phyloP scores from a whole-genome alignment of 2,797 vertebrate genomes.

The Sebastes hubbsi region DNA sequence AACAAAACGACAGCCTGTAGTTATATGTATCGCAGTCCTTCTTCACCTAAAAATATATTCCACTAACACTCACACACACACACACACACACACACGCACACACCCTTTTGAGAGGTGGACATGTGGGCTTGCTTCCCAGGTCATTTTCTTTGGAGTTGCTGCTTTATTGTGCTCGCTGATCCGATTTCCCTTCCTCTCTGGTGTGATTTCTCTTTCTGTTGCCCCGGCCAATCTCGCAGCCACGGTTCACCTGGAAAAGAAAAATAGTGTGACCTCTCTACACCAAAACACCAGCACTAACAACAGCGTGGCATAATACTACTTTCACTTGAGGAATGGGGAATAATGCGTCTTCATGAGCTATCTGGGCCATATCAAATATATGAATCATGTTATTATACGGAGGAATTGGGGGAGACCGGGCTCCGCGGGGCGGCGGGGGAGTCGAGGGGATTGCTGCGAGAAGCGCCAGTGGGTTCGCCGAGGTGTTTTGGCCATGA shows the following conservation, averaged over 20 bases:
- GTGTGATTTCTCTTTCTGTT: conserved; percentile 77
- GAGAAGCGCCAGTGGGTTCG: not conserved
- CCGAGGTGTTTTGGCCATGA: not conserved
- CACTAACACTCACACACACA: not conserved
- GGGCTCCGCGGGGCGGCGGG: not conserved
- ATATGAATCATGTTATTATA: conserved; percentile 65
- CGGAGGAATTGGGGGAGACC: conserved; percentile 24
- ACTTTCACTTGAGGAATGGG: conserved; percentile 60
- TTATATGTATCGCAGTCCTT: conserved; percentile 78
- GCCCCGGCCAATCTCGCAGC: conserved; percentile 69
- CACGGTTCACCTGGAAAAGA: conserved; percentile 67
- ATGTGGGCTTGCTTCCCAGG: conserved; percentile 52
- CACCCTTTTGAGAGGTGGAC: conserved; percentile 13
- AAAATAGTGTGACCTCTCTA: conserved; percentile 58
- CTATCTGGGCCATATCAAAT: conserved; percentile 67
- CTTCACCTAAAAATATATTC: conserved; percentile 73
- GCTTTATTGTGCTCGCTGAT: conserved; percentile 78
- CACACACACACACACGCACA: not conserved
- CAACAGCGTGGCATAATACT: conserved; percentile 59
- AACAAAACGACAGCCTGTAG: conserved; percentile 80
- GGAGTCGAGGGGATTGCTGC: conserved; percentile 3
- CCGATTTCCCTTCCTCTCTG: conserved; percentile 73
- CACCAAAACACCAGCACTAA: conserved; percentile 46
- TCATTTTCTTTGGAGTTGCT: conserved; percentile 70
- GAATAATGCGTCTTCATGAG: conserved; percentile 66